Percentiles rank a stretch among this genome's conserved stretches.
These are phyloP conservation scores for Psophia crepitans DNA, from an alignment of 2,113 vertebrate species.

Conservation along the genomic window DNA sequence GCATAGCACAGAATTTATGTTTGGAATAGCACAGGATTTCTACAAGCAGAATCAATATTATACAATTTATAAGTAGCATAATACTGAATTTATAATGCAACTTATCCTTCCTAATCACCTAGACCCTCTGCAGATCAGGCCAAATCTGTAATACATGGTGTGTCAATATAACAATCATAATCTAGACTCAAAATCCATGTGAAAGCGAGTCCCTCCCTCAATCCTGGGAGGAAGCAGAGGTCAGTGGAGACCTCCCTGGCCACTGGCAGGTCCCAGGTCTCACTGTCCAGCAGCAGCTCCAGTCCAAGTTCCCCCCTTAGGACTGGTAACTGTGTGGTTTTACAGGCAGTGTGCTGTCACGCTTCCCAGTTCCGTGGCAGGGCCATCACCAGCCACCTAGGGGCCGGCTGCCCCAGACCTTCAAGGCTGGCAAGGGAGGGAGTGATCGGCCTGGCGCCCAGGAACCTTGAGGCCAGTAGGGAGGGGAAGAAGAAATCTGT, in stretches of 20 bases:
- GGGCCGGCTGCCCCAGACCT: background rate
- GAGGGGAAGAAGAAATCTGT: background rate
- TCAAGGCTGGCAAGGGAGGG: background rate
- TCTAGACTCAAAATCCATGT: background rate
- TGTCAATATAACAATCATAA: background rate
- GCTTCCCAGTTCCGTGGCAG: fast-evolving
- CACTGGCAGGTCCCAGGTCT: fast-evolving
- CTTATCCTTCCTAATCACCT: background rate
- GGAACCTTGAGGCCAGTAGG: background rate
- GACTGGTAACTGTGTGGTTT: background rate
- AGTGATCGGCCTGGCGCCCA: fast-evolving
- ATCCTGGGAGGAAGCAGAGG: background rate
- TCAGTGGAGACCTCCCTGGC: background rate
- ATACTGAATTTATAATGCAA: background rate
- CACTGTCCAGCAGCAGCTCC: background rate
- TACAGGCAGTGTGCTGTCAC: background rate
- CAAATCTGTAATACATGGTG: background rate
- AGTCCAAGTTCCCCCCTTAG: background rate
- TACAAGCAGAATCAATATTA: background rate
- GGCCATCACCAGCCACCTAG: background rate
- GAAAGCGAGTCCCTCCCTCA: background rate
- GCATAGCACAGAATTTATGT: background rate
- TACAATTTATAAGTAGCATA: background rate
- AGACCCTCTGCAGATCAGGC: background rate
- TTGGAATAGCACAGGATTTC: background rate